Conservation (phyloP, 2,113 vertebrate genomes). For the Dipodomys spectabilis region DNA sequence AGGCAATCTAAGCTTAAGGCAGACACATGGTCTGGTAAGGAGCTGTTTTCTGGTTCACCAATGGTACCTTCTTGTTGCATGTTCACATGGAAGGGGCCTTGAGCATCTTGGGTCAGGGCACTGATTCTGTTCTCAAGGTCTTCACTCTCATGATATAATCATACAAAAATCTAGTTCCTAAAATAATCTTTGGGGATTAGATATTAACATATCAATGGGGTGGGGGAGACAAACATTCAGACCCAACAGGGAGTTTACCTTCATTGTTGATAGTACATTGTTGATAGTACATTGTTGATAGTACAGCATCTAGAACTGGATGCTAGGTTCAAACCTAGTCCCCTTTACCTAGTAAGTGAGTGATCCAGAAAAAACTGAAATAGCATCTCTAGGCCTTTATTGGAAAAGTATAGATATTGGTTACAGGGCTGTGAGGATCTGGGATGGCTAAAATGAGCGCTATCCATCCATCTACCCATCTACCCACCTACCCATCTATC, state of each 20-base stretch:
- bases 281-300: rapidly evolving
- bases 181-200: not conserved
- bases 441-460: not conserved
- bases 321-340: not conserved
- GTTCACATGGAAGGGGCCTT: not conserved
- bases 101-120: not conserved
- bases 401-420: not conserved
- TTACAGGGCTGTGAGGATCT: not conserved
- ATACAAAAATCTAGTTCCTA: not conserved
- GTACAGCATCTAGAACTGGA: not conserved
- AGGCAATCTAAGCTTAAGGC: not conserved
- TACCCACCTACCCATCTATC: too few relatives aligned
- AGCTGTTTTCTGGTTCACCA: not conserved
- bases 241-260: not conserved
- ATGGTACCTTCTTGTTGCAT: not conserved
- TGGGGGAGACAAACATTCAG: too few relatives aligned
- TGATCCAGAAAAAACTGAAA: not conserved
- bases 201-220: not conserved
- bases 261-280: rapidly evolving
- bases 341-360: not conserved
- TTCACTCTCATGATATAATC: not conserved
- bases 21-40: not conserved
- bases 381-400: not conserved
- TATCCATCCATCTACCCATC: too few relatives aligned
- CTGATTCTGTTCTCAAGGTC: not conserved